phyloP scores from a whole-genome alignment of 2,888 invertebrate species.

The Neoscelio sp. region DNA sequence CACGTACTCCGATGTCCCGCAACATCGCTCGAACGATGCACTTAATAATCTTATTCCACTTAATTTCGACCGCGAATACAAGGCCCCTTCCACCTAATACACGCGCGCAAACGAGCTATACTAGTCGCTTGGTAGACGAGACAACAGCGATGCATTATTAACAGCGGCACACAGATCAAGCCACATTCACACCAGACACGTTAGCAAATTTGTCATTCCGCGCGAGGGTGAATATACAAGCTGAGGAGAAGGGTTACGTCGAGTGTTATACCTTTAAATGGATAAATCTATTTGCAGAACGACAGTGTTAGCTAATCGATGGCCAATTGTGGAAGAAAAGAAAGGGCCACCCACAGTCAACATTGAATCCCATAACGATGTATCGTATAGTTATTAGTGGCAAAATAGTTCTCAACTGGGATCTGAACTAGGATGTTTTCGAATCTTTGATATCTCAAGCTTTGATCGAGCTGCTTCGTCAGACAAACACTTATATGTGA shows the following conservation, averaged over 20 bases:
- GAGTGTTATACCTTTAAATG: constrained; percentile 13
- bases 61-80: constrained; percentile 54
- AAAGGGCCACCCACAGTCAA: too few relatives aligned
- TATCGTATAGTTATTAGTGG: too few relatives aligned
- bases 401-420: too few relatives aligned
- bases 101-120: constrained; percentile 41
- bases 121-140: constrained; percentile 44
- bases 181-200: constrained; percentile 1
- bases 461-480: too few relatives aligned
- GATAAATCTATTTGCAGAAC: constrained; percentile 16
- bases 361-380: too few relatives aligned
- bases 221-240: not conserved
- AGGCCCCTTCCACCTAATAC: constrained; percentile 44
- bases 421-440: too few relatives aligned
- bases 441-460: too few relatives aligned
- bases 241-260: constrained; percentile 8
- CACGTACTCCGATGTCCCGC: not conserved
- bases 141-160: constrained; percentile 55
- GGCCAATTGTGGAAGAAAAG: too few relatives aligned
- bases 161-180: constrained; percentile 25
- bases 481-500: too few relatives aligned
- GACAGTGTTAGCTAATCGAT: not conserved
- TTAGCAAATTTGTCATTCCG: constrained; percentile 34
- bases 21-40: constrained; percentile 31
- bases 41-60: constrained; percentile 61